Percentiles rank a stretch among this genome's conserved stretches.
phyloP scores from a whole-genome alignment of 2,113 vertebrate genomes.

The Megaleporinus macrocephalus region DNA sequence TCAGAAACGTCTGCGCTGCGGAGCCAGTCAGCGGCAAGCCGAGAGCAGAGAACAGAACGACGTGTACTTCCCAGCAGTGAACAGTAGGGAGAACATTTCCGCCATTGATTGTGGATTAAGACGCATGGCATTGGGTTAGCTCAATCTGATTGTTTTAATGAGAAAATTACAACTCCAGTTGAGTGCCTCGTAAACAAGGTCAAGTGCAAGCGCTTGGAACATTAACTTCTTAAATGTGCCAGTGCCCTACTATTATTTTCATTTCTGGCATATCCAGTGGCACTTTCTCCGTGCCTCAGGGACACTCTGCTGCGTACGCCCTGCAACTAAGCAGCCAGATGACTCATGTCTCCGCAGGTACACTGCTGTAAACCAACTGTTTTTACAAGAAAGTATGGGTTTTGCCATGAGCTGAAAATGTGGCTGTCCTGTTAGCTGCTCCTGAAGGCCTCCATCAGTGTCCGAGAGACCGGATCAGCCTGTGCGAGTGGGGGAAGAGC shows the following conservation, averaged over 20 bases:
- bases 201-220: slow-evolving; percentile 35
- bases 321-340: not conserved
- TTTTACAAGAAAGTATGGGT: slow-evolving; percentile 6
- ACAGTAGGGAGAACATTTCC: slow-evolving; percentile 13
- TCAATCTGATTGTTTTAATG: slow-evolving; percentile 37
- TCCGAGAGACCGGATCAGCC: not conserved
- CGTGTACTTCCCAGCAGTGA: slow-evolving; percentile 9
- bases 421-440: not conserved
- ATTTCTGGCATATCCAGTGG: not conserved
- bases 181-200: slow-evolving; percentile 32
- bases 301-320: slow-evolving; percentile 1
- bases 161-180: slow-evolving; percentile 20
- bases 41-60: slow-evolving; percentile 25
- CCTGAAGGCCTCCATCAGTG: not conserved
- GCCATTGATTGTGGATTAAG: slow-evolving; percentile 37
- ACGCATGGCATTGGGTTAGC: slow-evolving; percentile 4
- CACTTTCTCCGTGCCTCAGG: not conserved
- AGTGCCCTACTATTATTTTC: slow-evolving; percentile 14
- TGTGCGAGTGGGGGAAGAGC: not conserved
- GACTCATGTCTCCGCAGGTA: not conserved
- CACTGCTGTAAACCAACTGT: not conserved
- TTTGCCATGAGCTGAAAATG: not conserved
- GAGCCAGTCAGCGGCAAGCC: slow-evolving; percentile 11
- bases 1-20: slow-evolving; percentile 33
- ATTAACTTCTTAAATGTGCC: slow-evolving; percentile 21